These are phyloP conservation scores for Timema podura DNA, from an alignment of 2,888 invertebrate genomes.

Conservation along the genomic window DNA sequence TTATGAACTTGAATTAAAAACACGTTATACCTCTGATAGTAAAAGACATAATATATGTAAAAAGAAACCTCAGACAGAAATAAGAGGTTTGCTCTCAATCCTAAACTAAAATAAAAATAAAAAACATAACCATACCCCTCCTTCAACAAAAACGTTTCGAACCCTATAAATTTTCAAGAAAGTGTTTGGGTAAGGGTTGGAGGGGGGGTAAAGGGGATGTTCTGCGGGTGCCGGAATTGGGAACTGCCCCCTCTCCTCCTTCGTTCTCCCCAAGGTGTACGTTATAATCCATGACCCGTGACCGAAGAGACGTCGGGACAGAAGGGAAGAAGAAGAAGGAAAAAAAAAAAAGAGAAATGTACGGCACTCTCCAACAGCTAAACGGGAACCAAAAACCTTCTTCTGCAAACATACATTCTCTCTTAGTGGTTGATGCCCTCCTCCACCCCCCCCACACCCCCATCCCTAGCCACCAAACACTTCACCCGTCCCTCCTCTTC, in stretches of 20 bases:
- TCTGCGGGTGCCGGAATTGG: neutral
- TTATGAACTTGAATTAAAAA: no score
- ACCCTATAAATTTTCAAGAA: slow-evolving; percentile 11
- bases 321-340: neutral
- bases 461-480: neutral
- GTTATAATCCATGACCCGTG: slow-evolving; percentile 13
- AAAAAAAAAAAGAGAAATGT: neutral
- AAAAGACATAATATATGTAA: no score
- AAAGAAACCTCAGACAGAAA: no score
- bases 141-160: slow-evolving; percentile 11
- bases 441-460: neutral
- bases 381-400: no score
- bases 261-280: neutral
- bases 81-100: no score
- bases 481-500: no score
- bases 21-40: no score
- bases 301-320: neutral
- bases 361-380: no score
- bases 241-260: neutral
- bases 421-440: neutral
- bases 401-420: no score
- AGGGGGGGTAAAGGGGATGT: neutral
- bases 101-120: neutral
- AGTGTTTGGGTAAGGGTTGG: neutral
- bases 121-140: slow-evolving; percentile 4